Conservation (phyloP, 1,140 invertebrate genomes). For the Ceratosolen fusciceps region DNA sequence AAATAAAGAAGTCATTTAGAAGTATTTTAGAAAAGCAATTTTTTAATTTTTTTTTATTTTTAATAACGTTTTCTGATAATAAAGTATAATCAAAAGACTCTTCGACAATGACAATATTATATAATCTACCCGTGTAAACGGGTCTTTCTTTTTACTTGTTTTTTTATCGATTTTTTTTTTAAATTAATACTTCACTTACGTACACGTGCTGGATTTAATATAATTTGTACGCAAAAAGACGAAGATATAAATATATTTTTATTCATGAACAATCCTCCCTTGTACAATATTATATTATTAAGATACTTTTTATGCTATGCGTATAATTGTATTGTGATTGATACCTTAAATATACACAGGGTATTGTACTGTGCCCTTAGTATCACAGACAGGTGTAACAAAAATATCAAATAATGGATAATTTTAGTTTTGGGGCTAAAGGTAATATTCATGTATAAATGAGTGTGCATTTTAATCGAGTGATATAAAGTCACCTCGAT, state of each 20-base stretch:
- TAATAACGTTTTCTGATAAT: background rate
- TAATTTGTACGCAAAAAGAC: slow-evolving; percentile 26
- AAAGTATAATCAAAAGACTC: background rate
- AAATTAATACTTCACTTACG: slow-evolving; percentile 11
- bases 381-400: slow-evolving; percentile 68
- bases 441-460: background rate
- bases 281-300: slow-evolving; percentile 27
- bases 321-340: slow-evolving; percentile 30
- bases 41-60: background rate
- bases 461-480: background rate
- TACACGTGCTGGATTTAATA: background rate
- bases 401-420: slow-evolving; percentile 65
- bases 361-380: slow-evolving; percentile 65
- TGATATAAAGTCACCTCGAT: background rate
- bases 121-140: too few species aligned
- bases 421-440: slow-evolving; percentile 42
- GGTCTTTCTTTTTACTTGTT: too few species aligned
- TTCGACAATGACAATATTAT: slow-evolving; percentile 1
- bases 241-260: slow-evolving; percentile 22
- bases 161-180: too few species aligned
- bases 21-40: background rate
- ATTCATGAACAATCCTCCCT: slow-evolving; percentile 33
- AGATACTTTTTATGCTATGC: background rate
- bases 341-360: slow-evolving; percentile 58
- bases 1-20: background rate